phyloP scores from a whole-genome alignment of 2,888 invertebrate genomes.

The Creontiades dilutus region DNA sequence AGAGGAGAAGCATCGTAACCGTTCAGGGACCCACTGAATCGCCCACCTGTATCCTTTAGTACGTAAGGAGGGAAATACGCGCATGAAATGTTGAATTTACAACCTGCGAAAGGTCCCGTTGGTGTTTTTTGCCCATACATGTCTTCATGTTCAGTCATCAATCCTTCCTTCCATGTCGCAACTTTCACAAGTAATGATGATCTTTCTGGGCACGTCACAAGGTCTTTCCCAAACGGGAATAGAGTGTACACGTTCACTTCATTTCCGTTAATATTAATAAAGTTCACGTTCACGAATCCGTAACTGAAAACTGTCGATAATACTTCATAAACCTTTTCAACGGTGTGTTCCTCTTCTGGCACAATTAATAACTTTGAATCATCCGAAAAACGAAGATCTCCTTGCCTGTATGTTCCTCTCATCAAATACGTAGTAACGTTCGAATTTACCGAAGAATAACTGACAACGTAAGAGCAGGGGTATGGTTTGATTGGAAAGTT shows the following conservation, averaged over 20 bases:
- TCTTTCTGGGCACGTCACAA: constrained; percentile 4
- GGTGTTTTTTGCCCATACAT: constrained; percentile 23
- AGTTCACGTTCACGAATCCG: constrained; percentile 21
- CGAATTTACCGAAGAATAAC: neutral
- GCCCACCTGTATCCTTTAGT: neutral
- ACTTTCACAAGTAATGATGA: neutral
- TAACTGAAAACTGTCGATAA: constrained; percentile 32
- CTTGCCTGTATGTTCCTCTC: neutral
- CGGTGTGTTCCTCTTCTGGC: neutral
- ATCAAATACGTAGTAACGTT: neutral
- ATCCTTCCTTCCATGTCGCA: neutral
- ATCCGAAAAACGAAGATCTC: neutral
- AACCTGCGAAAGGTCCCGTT: neutral
- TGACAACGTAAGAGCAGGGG: constrained; percentile 12
- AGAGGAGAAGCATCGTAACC: constrained; percentile 44
- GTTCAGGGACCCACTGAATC: neutral
- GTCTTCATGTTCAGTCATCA: neutral
- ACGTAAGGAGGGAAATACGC: constrained; percentile 29
- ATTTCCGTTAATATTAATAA: neutral
- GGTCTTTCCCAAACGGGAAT: constrained; percentile 37
- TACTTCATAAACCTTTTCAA: neutral
- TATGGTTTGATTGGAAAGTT: neutral
- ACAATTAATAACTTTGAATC: neutral
- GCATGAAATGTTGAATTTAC: constrained; percentile 30
- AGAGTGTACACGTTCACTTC: neutral